Evolutionary conservation across 2,888 invertebrate genomes (phyloP).

Genomic region (Melitaea athalia): DNA sequence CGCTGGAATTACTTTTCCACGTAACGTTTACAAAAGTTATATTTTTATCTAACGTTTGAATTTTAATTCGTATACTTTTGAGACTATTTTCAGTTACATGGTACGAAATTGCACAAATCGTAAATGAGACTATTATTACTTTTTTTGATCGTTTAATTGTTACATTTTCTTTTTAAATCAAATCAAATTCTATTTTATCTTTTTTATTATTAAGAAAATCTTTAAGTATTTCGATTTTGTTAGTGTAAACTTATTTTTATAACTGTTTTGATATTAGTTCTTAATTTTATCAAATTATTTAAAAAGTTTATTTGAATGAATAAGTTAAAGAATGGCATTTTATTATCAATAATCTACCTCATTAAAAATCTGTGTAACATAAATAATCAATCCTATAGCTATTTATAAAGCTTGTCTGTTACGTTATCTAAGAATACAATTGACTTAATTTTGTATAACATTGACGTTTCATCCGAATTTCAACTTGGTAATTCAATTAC

Average conservation of each 20-base stretch:
- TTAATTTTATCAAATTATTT: too few relatives aligned
- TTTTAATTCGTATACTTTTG: background rate
- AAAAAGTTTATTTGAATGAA: too few relatives aligned
- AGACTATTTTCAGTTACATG: background rate
- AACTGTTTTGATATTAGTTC: background rate
- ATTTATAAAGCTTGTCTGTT: too few relatives aligned
- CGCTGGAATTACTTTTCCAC: constrained; percentile 13
- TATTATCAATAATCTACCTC: too few relatives aligned
- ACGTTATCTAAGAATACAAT: background rate
- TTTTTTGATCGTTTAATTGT: background rate
- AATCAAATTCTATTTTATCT: background rate
- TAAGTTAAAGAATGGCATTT: too few relatives aligned
- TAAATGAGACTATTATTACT: background rate
- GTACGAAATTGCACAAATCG: background rate
- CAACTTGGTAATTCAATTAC: constrained; percentile 1
- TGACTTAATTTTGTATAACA: background rate
- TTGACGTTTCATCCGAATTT: background rate
- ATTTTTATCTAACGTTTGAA: constrained; percentile 14
- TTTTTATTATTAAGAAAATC: too few relatives aligned
- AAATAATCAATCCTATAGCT: too few relatives aligned
- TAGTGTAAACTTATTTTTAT: too few relatives aligned
- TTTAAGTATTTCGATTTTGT: too few relatives aligned
- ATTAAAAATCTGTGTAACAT: too few relatives aligned
- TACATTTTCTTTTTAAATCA: background rate
- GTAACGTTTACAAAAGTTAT: background rate